Conservation (phyloP, 1,140 invertebrate genomes). For the Lordiphosa mommai region DNA sequence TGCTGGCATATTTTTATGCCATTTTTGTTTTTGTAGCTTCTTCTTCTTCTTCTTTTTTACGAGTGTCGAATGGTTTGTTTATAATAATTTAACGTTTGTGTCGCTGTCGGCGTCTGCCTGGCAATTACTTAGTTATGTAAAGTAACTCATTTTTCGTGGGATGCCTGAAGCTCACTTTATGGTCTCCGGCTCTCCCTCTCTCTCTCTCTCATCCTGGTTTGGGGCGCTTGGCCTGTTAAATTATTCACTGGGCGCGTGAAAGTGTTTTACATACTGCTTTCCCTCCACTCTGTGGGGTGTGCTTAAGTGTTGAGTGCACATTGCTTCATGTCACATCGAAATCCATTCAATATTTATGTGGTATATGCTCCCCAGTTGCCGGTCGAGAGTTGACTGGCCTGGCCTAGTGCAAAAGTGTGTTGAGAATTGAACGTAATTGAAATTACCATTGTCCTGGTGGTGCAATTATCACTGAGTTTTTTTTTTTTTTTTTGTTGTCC, state of each 20-base stretch:
- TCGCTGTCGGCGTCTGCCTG: slow-evolving; percentile 33
- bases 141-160: slow-evolving; percentile 50
- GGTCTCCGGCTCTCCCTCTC: background rate
- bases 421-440: slow-evolving; percentile 51
- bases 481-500: slow-evolving; percentile 49
- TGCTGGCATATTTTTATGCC: slow-evolving; percentile 37
- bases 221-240: slow-evolving; percentile 28
- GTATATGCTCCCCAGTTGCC: slow-evolving; percentile 22
- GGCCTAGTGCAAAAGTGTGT: slow-evolving; percentile 47
- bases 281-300: background rate
- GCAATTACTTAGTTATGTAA: slow-evolving; percentile 55
- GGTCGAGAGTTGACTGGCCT: no score
- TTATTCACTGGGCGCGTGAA: slow-evolving; percentile 53
- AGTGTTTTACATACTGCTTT: slow-evolving; percentile 45
- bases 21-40: slow-evolving; percentile 11
- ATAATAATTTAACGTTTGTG: slow-evolving; percentile 55
- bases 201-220: no score
- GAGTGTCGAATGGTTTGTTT: slow-evolving; percentile 51
- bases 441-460: slow-evolving; percentile 24
- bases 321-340: slow-evolving; percentile 50
- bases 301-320: slow-evolving; percentile 47
- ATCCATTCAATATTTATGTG: slow-evolving; percentile 54
- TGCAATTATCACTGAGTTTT: slow-evolving; percentile 43
- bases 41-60: slow-evolving; percentile 19
- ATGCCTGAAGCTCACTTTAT: background rate